Evolutionary conservation across 2,113 vertebrate genomes (phyloP), one percentile per base, ranked within the genome.

Genomic region (Pteruthius melanotis): DNA sequence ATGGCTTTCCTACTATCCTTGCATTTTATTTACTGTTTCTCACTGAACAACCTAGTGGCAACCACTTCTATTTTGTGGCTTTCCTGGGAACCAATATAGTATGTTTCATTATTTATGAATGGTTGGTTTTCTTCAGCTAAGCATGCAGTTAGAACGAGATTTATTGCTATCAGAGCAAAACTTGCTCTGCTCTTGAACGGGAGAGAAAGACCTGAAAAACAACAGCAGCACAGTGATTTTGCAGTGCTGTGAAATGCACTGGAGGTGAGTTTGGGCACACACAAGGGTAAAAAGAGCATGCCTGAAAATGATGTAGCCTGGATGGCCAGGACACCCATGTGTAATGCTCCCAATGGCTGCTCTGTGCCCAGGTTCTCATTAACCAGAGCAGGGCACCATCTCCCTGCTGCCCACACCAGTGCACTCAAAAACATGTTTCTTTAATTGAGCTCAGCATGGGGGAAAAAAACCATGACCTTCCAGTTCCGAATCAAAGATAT

Each of bases 101-200:
- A 37, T 53, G 7, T 39, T 96, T 78, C 22, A 74, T 83, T 93
- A 87, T 75, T 89, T 94, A 86, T 57, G 40, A 92, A 83, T 39
- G 40, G 50, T 27, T 70, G 30, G 52, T 60, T 92, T 90, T 87
- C 79, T 88, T 83, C 49, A 88, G 60, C 65, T 83, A 92, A 90
- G 72, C 22, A 81, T 40, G 68, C 52, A 70, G 60, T 70, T 86
- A 89, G 37, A 76, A 82, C 15, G 49, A 90, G 59, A 90, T 75
- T 83, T 88, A 81, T 12, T 52, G 42, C 63, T 49, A 49, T 50
- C 39, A n/a, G 68, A 89, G 31, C 18, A 92, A 83, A 93, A 81
- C n/a, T 63, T 93, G 75, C 26, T 59, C 56, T 85, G 45, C 30
- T 76, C 23, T 69, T 54, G 6, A 92, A 61, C 18, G 27, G 61